Base-by-base conservation (phyloP, 2,113 vertebrate species). In the Eleginops maclovinus region DNA sequence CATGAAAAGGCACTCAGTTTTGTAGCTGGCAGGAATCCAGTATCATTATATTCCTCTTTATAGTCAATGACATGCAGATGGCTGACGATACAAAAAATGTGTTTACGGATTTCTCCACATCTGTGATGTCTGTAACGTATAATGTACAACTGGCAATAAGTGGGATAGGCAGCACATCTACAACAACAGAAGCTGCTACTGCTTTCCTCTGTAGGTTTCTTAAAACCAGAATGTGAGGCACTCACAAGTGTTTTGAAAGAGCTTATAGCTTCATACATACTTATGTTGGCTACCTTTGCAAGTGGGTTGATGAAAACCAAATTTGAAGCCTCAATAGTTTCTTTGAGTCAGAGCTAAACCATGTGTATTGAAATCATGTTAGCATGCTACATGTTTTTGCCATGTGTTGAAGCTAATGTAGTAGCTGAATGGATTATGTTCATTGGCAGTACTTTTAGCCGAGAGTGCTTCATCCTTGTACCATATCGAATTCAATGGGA, bases 11-110 rank as follows among this genome's bases (percentile, higher is more conserved):
- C 17, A 22, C 21, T 80, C 54, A 28, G 72, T 68, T 80, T 59
- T 72, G 16, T 15, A 54, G 46, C 49, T 72, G 66, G 60, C 28
- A 60, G 58, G 10, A 64, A 47, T 26, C 72, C 47, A 28, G 2
- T 10, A 36, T 60, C 54, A 50, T 81, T 59, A 78, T 53, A 49
- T 59, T 31, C 67, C n/a, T 66, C 28, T 68, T 76, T 72, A 65
- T 73, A 82, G 73, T 77, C 68, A 73, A 19, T 63, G 50, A 54
- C 59, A 75, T 74, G 75, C 76, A 82, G 75, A 78, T 62, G 65
- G 70, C 65, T 74, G 58, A 54, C 15, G 3, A 68, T 61, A 71
- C 49, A 71, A 55, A 64, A 75, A 78, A 79, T 31, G 55, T 74
- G 76, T 80, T 74, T 54, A 58, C 55, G 47, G 53, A 0, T 55